Conservation (phyloP, 1,140 invertebrate species). For the Trichonephila clavipes region DNA sequence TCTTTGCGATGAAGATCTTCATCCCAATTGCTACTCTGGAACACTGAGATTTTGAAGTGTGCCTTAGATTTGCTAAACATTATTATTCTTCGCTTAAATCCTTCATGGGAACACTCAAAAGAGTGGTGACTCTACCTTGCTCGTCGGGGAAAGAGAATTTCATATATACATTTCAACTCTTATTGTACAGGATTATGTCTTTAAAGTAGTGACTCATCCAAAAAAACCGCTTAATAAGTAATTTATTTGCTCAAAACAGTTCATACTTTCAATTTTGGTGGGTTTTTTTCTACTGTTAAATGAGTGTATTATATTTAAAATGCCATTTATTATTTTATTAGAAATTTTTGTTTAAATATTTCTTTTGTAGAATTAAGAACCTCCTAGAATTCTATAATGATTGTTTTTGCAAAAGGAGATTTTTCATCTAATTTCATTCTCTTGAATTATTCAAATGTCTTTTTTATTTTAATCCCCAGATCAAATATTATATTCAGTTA, state of each 20-base stretch:
- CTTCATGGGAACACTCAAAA: slow-evolving; percentile 21
- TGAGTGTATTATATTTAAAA: no score
- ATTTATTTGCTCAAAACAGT: neutral
- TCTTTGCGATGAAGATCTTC: slow-evolving; percentile 30
- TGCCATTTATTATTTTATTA: no score
- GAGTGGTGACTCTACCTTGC: slow-evolving; percentile 18
- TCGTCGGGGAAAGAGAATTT: slow-evolving; percentile 41
- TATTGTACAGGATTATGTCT: slow-evolving; percentile 1
- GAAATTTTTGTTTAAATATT: no score
- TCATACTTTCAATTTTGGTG: no score
- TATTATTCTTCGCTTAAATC: slow-evolving; percentile 67
- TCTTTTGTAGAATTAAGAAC: no score
- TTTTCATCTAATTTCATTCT: no score
- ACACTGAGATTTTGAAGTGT: slow-evolving; percentile 71
- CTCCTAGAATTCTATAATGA: no score
- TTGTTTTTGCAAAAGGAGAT: no score
- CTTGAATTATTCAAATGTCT: no score
- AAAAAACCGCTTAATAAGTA: neutral
- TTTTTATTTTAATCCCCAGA: no score
- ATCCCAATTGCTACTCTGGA: slow-evolving; percentile 57
- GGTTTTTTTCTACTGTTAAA: no score
- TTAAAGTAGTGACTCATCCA: neutral
- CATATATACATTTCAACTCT: neutral
- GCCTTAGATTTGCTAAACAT: slow-evolving; percentile 75
- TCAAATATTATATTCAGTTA: no score